Evolutionary conservation across 2,888 invertebrate species (phyloP), one percentile per base, ranked within the genome.

Genomic region (Hoplodrina ambigua): DNA sequence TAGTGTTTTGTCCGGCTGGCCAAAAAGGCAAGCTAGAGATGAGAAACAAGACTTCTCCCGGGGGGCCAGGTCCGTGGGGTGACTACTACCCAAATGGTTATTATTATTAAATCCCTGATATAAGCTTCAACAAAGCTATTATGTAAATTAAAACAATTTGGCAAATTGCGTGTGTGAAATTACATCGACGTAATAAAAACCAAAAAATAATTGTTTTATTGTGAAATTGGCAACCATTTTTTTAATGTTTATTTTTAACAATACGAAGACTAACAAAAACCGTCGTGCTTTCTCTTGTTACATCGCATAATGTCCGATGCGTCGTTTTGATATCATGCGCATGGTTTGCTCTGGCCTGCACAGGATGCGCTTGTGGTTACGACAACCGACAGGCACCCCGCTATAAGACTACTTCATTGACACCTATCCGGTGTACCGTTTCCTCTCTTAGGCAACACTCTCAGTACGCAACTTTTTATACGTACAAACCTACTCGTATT

Each of bases 291-390:
- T 83, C 82, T 77, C 69, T 77, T 71, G 75, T 69, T 60, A 52
- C 54, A 50, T 13, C 50, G 11, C 53, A 33, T 58, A 37, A 41
- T 49, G 60, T 64, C 55, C 56, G 55, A 52, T 60, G 37, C 25
- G 33, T 61, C 19, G 19, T 6, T n/a, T 25, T 52, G 49, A 69
- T 20, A 59, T 56, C n/a, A 49, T 37, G 60, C 56, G 25, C 58
- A 58, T 57, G 57, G 58, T 66, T 80, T 57, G 59, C 80, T 54
- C 11, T 15, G 19, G 56, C 25, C 33, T 33, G 55, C 25, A 66
- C 82, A 83, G 84, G 84, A 84, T 82, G 75, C 53, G 33, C 63
- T 72, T 85, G 84, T 67, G 84, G 78, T 80, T 69, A 62, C 58
- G 55, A 19, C 60, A 67, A 65, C 62, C 53, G 56, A 72, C 62